Percentiles rank a stretch among this genome's conserved stretches.
phyloP scores from a whole-genome alignment of 2,113 vertebrate species.

The Saccopteryx leptura region DNA sequence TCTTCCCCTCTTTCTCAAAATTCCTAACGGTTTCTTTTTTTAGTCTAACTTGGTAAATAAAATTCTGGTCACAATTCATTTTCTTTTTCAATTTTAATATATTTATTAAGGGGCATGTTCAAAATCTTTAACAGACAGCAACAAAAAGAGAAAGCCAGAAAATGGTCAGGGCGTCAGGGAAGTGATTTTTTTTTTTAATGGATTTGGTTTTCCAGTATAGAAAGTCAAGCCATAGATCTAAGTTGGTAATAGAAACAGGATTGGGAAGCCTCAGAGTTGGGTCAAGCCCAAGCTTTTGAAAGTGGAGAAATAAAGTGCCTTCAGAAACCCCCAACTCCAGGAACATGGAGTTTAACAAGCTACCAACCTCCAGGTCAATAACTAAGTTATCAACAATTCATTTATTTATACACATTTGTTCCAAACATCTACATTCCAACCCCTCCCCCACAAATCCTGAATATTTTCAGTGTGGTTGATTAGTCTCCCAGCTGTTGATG shows the following conservation, averaged over 20 bases:
- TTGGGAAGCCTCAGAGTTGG: constrained; percentile 71
- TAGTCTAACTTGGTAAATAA: constrained; percentile 85
- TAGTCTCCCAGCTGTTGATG: constrained; percentile 80
- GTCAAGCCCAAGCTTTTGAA: constrained; percentile 67
- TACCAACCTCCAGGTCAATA: constrained; percentile 74
- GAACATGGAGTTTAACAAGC: constrained; percentile 63
- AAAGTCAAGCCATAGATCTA: constrained; percentile 81
- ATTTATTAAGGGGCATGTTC: constrained; percentile 79
- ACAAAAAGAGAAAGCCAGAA: constrained; percentile 70
- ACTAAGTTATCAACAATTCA: constrained; percentile 79
- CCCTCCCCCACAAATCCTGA: not conserved
- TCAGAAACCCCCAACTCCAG: constrained; percentile 73
- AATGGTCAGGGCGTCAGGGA: constrained; percentile 68
- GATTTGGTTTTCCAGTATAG: constrained; percentile 71
- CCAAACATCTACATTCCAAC: constrained; percentile 81
- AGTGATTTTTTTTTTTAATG: constrained; percentile 64
- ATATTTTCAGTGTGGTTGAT: constrained; percentile 73
- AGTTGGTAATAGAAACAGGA: constrained; percentile 80
- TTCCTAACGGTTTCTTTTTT: constrained; percentile 74
- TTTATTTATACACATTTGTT: constrained; percentile 82
- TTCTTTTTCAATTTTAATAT: constrained; percentile 84
- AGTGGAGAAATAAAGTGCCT: constrained; percentile 75
- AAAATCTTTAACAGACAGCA: constrained; percentile 77
- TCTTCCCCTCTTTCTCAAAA: constrained; percentile 66
- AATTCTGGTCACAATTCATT: constrained; percentile 83